Evolutionary conservation across 1,140 invertebrate genomes (phyloP).

Genomic region (Saccostrea glomerata): DNA sequence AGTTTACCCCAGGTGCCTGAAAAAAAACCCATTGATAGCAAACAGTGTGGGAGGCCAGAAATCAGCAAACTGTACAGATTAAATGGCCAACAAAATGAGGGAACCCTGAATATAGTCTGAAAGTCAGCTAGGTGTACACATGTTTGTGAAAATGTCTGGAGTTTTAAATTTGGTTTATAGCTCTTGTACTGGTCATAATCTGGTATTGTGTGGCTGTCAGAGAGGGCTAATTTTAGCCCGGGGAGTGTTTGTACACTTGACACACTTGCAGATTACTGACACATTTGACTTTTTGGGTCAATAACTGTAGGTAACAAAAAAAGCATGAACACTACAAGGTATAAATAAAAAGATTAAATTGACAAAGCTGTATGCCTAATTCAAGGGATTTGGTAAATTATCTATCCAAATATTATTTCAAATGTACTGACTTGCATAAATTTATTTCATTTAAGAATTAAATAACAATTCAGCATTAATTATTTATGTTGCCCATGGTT

Average conservation of each 20-base stretch:
- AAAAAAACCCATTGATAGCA: not conserved
- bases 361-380: not conserved
- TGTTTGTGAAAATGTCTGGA: not conserved
- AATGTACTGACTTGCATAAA: not conserved
- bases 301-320: not conserved
- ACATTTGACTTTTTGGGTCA: constrained; percentile 1
- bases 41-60: not conserved
- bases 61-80: not conserved
- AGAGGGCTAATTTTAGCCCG: constrained; percentile 1
- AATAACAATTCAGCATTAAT: not conserved
- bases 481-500: not conserved
- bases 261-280: not conserved
- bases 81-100: not conserved
- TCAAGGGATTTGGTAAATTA: not conserved
- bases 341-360: constrained; percentile 13
- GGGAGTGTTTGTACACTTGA: constrained; percentile 2
- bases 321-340: not conserved
- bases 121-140: not conserved
- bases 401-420: not conserved
- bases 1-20: not conserved
- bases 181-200: not conserved
- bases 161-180: constrained; percentile 5
- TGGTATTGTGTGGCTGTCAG: constrained; percentile 13
- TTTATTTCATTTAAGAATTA: constrained; percentile 11
- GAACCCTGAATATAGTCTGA: not conserved